These are phyloP conservation scores for silkworm (Bombyx mori) DNA, from an alignment of 1,140 invertebrate genomes.

Conservation along the genomic window DNA sequence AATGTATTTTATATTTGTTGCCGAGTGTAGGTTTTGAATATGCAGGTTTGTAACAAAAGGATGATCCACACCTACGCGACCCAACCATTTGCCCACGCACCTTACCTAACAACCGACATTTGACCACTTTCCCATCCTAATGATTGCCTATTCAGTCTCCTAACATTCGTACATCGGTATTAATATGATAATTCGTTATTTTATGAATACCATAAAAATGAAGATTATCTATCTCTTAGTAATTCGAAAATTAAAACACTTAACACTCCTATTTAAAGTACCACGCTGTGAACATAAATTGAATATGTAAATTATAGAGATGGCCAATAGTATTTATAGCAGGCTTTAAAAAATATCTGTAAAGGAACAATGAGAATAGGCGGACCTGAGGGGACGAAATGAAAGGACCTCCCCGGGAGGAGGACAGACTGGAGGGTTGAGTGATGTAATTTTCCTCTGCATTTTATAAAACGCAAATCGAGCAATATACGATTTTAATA, in stretches of 20 bases:
- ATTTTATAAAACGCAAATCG: conserved; percentile 29
- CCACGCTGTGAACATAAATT: conserved; percentile 21
- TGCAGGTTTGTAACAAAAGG: no score
- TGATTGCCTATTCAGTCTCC: conserved; percentile 6
- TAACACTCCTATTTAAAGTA: background rate
- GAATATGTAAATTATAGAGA: conserved; percentile 39
- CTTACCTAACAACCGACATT: no score
- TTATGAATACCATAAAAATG: background rate
- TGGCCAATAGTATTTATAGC: conserved; percentile 24
- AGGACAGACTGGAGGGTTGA: conserved; percentile 26
- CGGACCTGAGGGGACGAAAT: conserved; percentile 31
- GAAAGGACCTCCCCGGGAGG: conserved; percentile 37
- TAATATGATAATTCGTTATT: conserved; percentile 9
- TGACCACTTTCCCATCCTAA: background rate
- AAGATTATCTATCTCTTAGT: no score
- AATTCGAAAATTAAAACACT: no score
- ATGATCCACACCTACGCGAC: no score
- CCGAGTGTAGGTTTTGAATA: no score
- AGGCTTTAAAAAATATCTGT: conserved; percentile 44
- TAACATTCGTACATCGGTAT: conserved; percentile 1
- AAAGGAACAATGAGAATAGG: conserved; percentile 20
- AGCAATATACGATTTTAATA: conserved; percentile 24
- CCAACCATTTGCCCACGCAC: no score
- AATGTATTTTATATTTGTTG: no score
- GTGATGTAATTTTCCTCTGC: conserved; percentile 46